These are phyloP conservation scores for Lepidochrysops patricia DNA, from an alignment of 2,888 invertebrate genomes.

Conservation along the genomic window DNA sequence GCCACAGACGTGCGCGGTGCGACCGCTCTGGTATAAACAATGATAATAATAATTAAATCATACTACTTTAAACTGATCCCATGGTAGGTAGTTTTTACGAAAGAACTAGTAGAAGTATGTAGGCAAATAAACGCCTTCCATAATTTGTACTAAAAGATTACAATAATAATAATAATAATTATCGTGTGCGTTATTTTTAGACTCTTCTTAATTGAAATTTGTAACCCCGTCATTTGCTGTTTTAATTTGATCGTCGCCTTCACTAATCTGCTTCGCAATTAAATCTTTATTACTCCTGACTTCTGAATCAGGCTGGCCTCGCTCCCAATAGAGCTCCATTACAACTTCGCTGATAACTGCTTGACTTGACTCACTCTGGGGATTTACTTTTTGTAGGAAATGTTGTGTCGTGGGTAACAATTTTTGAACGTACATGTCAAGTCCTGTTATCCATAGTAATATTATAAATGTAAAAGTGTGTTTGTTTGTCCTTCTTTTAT, in stretches of 20 bases:
- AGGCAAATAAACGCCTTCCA: not conserved
- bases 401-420: not conserved
- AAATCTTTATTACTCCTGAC: not conserved
- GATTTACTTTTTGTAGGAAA: not conserved
- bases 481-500: no score
- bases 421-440: no score
- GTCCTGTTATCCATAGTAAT: no score
- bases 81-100: not conserved
- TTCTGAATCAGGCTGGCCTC: constrained; percentile 1
- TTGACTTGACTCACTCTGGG: not conserved
- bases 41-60: not conserved
- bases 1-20: constrained; percentile 15
- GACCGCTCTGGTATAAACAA: not conserved
- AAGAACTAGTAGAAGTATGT: not conserved
- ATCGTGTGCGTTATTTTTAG: not conserved
- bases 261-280: not conserved
- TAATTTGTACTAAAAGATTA: not conserved
- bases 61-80: not conserved
- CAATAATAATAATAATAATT: not conserved
- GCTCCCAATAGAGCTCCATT: constrained; percentile 4
- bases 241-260: constrained; percentile 3
- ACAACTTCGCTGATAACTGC: not conserved
- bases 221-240: not conserved
- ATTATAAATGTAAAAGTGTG: no score
- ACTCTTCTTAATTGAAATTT: not conserved